phyloP scores from a whole-genome alignment of 2,888 invertebrate genomes.

The Apeira syringaria region DNA sequence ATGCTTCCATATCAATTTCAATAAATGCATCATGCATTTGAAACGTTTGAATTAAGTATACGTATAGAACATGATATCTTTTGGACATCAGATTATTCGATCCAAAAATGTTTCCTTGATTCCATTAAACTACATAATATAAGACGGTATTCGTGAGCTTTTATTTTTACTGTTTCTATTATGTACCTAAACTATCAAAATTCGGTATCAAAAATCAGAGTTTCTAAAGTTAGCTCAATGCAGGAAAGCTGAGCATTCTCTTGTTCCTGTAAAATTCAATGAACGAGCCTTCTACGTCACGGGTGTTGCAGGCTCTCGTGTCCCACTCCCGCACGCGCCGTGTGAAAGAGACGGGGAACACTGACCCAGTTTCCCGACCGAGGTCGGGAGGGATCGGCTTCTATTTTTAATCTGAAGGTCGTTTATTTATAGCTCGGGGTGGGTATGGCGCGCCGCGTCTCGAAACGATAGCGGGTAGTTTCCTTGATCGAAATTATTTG shows the following conservation, averaged over 20 bases:
- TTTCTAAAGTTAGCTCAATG: too few species aligned
- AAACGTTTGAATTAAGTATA: too few species aligned
- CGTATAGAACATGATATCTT: too few species aligned
- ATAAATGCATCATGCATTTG: too few species aligned
- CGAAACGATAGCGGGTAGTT: slow-evolving; percentile 23
- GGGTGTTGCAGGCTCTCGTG: slow-evolving; percentile 57
- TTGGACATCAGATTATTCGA: too few species aligned
- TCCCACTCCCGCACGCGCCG: slow-evolving; percentile 45
- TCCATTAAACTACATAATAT: too few species aligned
- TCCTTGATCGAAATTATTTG: slow-evolving; percentile 23
- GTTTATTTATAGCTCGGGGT: slow-evolving; percentile 75
- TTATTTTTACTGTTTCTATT: too few species aligned
- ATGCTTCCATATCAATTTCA: neutral
- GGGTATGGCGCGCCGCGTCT: slow-evolving; percentile 41
- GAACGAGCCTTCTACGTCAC: slow-evolving; percentile 76
- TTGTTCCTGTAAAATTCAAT: slow-evolving; percentile 73
- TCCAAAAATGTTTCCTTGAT: too few species aligned
- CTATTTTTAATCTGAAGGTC: slow-evolving; percentile 83
- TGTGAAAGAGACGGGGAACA: slow-evolving; percentile 50
- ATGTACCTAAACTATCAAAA: too few species aligned
- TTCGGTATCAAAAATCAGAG: too few species aligned
- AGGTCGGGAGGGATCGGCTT: slow-evolving; percentile 74
- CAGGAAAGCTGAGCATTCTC: slow-evolving; percentile 49
- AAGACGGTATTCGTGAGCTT: too few species aligned
- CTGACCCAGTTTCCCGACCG: slow-evolving; percentile 81